These are phyloP conservation scores for Cheilosia soror DNA, from an alignment of 2,888 invertebrate genomes.

Conservation along the genomic window DNA sequence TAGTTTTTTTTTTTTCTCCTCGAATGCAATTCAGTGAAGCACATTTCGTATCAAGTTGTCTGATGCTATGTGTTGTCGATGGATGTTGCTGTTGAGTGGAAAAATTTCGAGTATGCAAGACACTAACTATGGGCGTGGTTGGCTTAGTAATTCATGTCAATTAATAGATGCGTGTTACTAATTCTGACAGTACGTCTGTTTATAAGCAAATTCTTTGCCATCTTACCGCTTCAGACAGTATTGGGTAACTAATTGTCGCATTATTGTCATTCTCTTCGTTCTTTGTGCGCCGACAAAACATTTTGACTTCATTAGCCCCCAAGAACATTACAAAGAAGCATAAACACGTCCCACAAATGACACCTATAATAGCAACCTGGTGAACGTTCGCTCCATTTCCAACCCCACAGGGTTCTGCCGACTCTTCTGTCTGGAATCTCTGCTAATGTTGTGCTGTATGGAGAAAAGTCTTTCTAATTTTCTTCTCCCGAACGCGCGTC, in stretches of 20 bases:
- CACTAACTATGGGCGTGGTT: constrained; percentile 9
- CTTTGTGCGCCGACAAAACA: constrained; percentile 51
- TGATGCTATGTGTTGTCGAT: constrained; percentile 41
- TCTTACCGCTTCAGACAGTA: constrained; percentile 13
- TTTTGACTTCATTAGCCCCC: constrained; percentile 65
- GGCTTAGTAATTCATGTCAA: constrained; percentile 2
- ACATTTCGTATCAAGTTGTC: constrained; percentile 60
- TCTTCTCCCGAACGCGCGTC: constrained; percentile 46
- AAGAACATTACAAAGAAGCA: constrained; percentile 52
- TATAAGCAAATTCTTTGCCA: constrained; percentile 11
- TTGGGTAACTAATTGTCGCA: constrained; percentile 48
- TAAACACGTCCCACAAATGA: constrained; percentile 69
- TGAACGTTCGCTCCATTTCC: not conserved
- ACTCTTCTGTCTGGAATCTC: not conserved
- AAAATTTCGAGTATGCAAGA: not conserved
- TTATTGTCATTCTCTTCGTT: constrained; percentile 63
- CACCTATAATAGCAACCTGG: constrained; percentile 8
- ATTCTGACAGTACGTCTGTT: not conserved
- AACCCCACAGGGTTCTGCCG: not conserved
- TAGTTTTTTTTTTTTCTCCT: constrained; percentile 2
- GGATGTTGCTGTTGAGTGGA: constrained; percentile 9
- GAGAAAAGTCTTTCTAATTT: constrained; percentile 47
- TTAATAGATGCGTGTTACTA: not conserved
- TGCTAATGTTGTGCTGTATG: not conserved
- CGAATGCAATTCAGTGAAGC: constrained; percentile 28